Conservation (phyloP, 2,888 invertebrate genomes). For the Trimorus sp. region DNA sequence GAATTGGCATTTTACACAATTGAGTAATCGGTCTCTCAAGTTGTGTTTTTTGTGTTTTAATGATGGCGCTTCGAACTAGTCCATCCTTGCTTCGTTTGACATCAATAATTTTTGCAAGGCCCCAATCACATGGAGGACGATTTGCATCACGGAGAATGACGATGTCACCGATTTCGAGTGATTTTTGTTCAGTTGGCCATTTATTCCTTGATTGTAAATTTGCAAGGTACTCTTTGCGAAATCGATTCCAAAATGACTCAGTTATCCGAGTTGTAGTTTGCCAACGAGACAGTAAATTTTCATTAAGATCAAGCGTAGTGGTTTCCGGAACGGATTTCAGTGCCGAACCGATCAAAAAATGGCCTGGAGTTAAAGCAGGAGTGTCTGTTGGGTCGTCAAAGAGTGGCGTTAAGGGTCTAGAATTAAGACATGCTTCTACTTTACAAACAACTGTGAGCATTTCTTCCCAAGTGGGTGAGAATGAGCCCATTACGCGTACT, state of each 20-base stretch:
- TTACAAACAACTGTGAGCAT: constrained; percentile 7
- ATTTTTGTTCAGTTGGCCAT: neutral
- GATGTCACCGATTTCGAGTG: neutral
- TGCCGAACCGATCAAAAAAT: neutral
- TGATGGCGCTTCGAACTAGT: neutral
- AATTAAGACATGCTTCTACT: constrained; percentile 9
- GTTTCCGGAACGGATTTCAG: too few relatives aligned
- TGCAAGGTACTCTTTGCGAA: neutral
- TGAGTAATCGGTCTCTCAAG: neutral
- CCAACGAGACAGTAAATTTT: neutral
- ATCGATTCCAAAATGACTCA: constrained; percentile 1
- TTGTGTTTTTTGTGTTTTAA: neutral
- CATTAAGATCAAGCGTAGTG: constrained; percentile 1
- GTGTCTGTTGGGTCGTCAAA: neutral
- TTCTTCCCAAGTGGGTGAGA: constrained; percentile 22
- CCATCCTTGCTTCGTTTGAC: neutral
- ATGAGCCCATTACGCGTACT: constrained; percentile 7
- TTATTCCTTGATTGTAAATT: neutral
- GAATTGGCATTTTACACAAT: neutral
- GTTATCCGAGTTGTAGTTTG: neutral
- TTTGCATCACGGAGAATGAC: neutral
- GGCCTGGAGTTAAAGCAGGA: neutral
- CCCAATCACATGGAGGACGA: neutral
- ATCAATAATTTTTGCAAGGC: neutral
- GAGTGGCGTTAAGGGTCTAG: neutral